Base-by-base conservation (phyloP, 2,113 vertebrate species). In the Microtus montanus region DNA sequence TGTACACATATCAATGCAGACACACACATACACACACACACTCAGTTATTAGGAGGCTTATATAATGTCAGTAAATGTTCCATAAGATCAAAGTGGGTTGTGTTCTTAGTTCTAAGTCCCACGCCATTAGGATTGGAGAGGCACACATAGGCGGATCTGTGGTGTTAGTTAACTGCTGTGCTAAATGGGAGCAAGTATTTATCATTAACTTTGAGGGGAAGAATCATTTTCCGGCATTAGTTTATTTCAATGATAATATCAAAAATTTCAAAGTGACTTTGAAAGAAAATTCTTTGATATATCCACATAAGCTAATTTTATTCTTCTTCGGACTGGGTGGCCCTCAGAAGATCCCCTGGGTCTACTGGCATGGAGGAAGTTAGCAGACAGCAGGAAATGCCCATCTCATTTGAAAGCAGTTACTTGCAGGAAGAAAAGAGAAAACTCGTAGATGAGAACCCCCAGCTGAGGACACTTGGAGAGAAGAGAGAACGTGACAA, bases 211-310 rank as follows among this genome's bases (percentile, higher is more conserved):
- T 94, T 90, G 74, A 93, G 64, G 64, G 7, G 49, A 3, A 44
- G 54, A 54, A 12, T 30, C 71, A 75, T 91, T 96, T 92, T 41
- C 33, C 79, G 79, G 87, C 8, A 87, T 41, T 95, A 86, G 38
- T 52, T 92, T n/a, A 9, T 5, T 83, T n/a, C 3, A 91, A 83
- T 82, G 35, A 38, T 86, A 61, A n/a, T 10, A 93, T 28, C 4
- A 85, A 83, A 90, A 74, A 88, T 68, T 66, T 75, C 87, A 58
- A 70, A 52, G 77, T 22, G 33, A 87, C 35, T 61, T 96, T 52
- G 88, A 93, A 70, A 49, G 44, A 52, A 49, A 49, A 68, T 41
- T 19, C 8, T 41, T 61, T 38, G n/a, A 41, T 10, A 10, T 41
- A 84, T 30, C 5, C 8, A 19, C 30, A 84, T 64, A 19, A 44